A percentile compares a stretch with the other conserved stretches of the same genome.
Conservation (phyloP, 92 coral and sea anemone genomes). For the Paragorgia papillata region DNA sequence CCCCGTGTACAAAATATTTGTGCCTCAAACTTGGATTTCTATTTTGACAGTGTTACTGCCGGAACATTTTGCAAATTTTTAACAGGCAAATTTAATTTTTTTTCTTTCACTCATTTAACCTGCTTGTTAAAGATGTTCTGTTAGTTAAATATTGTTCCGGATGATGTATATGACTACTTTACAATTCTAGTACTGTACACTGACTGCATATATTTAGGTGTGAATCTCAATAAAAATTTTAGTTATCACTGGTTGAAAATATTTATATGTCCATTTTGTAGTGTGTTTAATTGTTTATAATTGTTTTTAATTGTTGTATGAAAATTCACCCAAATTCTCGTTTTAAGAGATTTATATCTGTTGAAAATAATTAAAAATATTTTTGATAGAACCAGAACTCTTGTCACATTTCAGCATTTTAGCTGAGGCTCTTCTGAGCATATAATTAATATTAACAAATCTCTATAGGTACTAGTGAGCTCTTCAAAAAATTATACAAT, state of each 20-base stretch:
- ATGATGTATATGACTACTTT: not conserved
- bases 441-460: too few relatives aligned
- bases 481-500: too few relatives aligned
- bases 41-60: not conserved
- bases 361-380: too few relatives aligned
- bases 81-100: not conserved
- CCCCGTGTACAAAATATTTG: not conserved
- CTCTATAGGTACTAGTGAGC: too few relatives aligned
- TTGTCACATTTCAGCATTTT: too few relatives aligned
- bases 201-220: conserved; percentile 23
- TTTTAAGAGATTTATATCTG: too few relatives aligned
- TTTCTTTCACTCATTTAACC: not conserved
- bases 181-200: conserved; percentile 5
- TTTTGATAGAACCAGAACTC: too few relatives aligned
- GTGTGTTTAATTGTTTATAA: not conserved
- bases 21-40: not conserved
- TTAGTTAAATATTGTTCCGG: not conserved
- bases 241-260: not conserved
- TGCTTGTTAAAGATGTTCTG: not conserved
- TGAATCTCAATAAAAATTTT: conserved; percentile 32
- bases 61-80: not conserved
- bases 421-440: too few relatives aligned
- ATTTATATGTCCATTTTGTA: not conserved
- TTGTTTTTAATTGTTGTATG: not conserved
- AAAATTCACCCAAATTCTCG: too few relatives aligned